Evolutionary conservation across 2,888 invertebrate species (phyloP), one percentile per base, ranked within the genome.

Genomic region (Polymixis lichenea): DNA sequence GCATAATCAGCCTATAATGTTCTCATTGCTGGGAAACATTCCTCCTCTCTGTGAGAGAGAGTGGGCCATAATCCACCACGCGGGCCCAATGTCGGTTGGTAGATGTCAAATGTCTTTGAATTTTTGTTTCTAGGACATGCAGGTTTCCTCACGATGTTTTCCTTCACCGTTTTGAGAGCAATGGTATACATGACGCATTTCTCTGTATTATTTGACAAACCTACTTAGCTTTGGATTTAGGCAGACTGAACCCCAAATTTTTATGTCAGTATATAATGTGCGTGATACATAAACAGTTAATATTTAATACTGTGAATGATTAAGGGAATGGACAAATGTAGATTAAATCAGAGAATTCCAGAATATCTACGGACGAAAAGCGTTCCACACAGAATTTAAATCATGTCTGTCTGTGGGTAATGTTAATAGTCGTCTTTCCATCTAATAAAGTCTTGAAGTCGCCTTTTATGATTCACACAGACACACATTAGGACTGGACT

Each of bases 391-490:
- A 55, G 11, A 55, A 2, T 28, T 17, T 7, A 4, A 9, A 25
- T 17, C 17, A 28, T 25, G 17, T 77, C 5, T 53, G 19, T 46
- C 46, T 77, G 69, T 43, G 13, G n/a, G 0, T 69, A 69, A 69
- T 62, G 28, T 51, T 46, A 51, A 32, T 19, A 19, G 46, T 38
- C 15, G 25, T 60, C 17, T 43, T 78, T 64, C 8, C 32, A 32
- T 32, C 49, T 56, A 28, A 32, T 32, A 70, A 61, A 60, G 51
- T 53, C 38, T 55, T 28, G 11, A 25, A 56, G 9, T 22, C 32
- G 3, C 11, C 15, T 64, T 78, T 69, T 53, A 78, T 78, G 64
- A 53, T 51, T 17, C 70, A 69, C 46, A 68, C 68, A 61, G 60
- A 61, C 38, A 49, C 9, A 2, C 11, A 9, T n/a, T 19, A 9